phyloP scores from a whole-genome alignment of 2,797 vertebrate genomes.

The Melanotaenia parkinsoni region DNA sequence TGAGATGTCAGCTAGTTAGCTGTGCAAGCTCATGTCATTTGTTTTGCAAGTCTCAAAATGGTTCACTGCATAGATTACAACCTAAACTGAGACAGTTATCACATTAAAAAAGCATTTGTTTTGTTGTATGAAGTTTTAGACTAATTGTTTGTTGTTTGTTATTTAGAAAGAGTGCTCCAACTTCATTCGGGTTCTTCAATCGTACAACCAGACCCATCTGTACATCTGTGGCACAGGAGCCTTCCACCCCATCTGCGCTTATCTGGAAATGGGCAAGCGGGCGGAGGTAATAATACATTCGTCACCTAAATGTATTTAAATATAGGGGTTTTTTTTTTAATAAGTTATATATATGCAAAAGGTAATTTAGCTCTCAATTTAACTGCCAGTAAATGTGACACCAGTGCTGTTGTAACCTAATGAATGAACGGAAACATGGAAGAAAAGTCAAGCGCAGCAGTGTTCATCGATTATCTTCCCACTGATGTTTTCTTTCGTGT shows the following conservation, averaged over 20 bases:
- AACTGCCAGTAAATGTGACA: slow-evolving; percentile 22
- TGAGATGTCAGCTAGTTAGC: slow-evolving; percentile 29
- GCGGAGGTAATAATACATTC: slow-evolving; percentile 89
- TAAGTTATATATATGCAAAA: slow-evolving; percentile 34
- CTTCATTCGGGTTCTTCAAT: slow-evolving; percentile 95
- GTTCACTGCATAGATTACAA: slow-evolving; percentile 24
- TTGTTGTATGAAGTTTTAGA: not conserved
- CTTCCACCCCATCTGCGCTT: slow-evolving; percentile 96
- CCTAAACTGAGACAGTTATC: slow-evolving; percentile 34
- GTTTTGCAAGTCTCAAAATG: slow-evolving; percentile 21
- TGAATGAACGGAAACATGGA: slow-evolving; percentile 2
- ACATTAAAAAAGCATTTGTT: slow-evolving; percentile 19
- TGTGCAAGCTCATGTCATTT: slow-evolving; percentile 20
- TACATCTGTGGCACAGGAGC: slow-evolving; percentile 97
- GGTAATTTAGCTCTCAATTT: slow-evolving; percentile 21
- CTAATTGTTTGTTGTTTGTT: slow-evolving; percentile 38
- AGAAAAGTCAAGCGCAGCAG: slow-evolving; percentile 19
- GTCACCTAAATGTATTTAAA: slow-evolving; percentile 3
- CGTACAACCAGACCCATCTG: slow-evolving; percentile 95
- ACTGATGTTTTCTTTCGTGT: slow-evolving; percentile 63
- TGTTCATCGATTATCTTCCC: slow-evolving; percentile 36
- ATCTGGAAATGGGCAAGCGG: slow-evolving; percentile 94
- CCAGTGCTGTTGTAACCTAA: slow-evolving; percentile 17
- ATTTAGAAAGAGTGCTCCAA: slow-evolving; percentile 97
- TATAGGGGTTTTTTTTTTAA: not conserved